Evolutionary conservation across 2,797 vertebrate species (phyloP).

Genomic region (Cyprinodon diabolis): DNA sequence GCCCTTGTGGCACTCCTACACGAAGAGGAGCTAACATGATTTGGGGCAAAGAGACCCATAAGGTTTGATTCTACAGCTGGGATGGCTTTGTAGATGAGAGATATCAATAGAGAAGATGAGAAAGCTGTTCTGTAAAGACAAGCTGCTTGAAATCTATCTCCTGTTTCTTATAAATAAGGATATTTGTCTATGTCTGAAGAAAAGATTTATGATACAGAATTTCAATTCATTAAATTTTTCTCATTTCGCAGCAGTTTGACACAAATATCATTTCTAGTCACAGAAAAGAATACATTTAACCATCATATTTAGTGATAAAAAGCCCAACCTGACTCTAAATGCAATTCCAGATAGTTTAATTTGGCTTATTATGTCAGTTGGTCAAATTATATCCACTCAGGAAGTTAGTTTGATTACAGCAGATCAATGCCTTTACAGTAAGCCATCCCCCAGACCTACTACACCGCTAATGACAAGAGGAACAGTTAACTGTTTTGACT

Average conservation of each 20-base stretch:
- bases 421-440: neutral
- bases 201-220: slow-evolving; percentile 54
- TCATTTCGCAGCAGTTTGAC: neutral
- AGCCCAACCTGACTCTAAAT: neutral
- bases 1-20: slow-evolving; percentile 69
- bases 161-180: slow-evolving; percentile 79
- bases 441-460: neutral
- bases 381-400: neutral
- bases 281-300: neutral
- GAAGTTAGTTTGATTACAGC: neutral
- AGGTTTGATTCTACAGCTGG: slow-evolving; percentile 63
- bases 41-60: slow-evolving; percentile 72
- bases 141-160: slow-evolving; percentile 74
- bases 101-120: slow-evolving; percentile 76
- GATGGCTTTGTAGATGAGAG: slow-evolving; percentile 75
- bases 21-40: slow-evolving; percentile 78
- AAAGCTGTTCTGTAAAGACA: slow-evolving; percentile 60
- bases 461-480: too few relatives aligned
- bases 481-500: too few relatives aligned
- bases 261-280: neutral
- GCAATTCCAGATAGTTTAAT: neutral
- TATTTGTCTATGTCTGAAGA: slow-evolving; percentile 70
- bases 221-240: neutral
- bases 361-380: neutral
- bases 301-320: neutral